Evolutionary conservation across 2,113 vertebrate genomes (phyloP).

Genomic region (Oostethus manadensis): DNA sequence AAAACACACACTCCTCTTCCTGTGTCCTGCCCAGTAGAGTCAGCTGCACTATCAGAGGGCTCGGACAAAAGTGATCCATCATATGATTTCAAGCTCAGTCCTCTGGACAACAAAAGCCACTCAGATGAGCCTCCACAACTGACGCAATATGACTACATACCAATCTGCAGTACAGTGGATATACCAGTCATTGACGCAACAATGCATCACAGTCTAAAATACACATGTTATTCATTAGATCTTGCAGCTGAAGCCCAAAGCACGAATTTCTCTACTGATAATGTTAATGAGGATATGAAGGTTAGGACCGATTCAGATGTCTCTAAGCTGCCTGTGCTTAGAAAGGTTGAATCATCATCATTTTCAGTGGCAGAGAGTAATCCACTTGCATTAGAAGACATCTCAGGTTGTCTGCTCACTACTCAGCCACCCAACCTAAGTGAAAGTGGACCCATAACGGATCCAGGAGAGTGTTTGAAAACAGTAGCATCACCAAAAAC

Average conservation of each 20-base stretch:
- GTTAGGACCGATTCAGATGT: slow-evolving; percentile 41
- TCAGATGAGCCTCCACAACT: slow-evolving; percentile 60
- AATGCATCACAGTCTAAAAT: slow-evolving; percentile 25
- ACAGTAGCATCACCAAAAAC: slow-evolving; percentile 55
- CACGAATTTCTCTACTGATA: slow-evolving; percentile 23
- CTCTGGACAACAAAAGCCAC: slow-evolving; percentile 63
- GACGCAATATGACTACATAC: slow-evolving; percentile 57
- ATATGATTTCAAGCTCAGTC: slow-evolving; percentile 69
- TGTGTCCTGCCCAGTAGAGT: slow-evolving; percentile 38
- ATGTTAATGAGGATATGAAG: slow-evolving; percentile 38
- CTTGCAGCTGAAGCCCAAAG: slow-evolving; percentile 29
- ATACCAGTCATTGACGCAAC: slow-evolving; percentile 35
- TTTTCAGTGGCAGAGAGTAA: slow-evolving; percentile 21
- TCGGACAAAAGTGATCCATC: slow-evolving; percentile 45
- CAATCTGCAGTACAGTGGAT: slow-evolving; percentile 33
- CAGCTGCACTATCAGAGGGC: slow-evolving; percentile 35
- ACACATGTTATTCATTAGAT: slow-evolving; percentile 23
- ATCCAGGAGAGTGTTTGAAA: slow-evolving; percentile 40
- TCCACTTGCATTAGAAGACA: slow-evolving; percentile 31
- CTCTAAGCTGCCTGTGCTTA: slow-evolving; percentile 43
- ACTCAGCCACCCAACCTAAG: slow-evolving; percentile 44
- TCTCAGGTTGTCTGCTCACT: slow-evolving; percentile 49
- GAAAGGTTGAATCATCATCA: slow-evolving; percentile 30
- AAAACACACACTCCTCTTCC: slow-evolving; percentile 36
- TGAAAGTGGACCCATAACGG: slow-evolving; percentile 43